A percentile compares a stretch with the other conserved stretches of the same genome.
Evolutionary conservation across 2,888 invertebrate species (phyloP).

Genomic region (Coecobrya sp.): DNA sequence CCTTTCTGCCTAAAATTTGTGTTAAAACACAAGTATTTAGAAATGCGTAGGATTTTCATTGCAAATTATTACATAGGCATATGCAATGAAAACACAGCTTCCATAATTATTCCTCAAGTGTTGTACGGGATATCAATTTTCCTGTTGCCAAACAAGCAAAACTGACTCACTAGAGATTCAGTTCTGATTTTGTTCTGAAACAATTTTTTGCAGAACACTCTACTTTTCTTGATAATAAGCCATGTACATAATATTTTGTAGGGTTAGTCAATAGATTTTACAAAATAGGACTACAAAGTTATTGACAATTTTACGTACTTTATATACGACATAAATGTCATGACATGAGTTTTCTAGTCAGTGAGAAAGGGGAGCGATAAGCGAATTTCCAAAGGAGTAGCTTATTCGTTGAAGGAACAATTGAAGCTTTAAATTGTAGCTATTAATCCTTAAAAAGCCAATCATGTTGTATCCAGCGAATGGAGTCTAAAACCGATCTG

Average conservation of each 20-base stretch:
- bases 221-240: not conserved
- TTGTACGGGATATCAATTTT: no score
- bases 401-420: conserved; percentile 57
- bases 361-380: conserved; percentile 68
- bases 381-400: conserved; percentile 71
- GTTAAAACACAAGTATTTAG: no score
- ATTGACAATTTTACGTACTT: not conserved
- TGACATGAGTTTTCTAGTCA: conserved; percentile 82
- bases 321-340: conserved; percentile 27
- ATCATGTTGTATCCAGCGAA: not conserved
- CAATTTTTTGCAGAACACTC: not conserved
- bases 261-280: not conserved
- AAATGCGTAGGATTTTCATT: no score
- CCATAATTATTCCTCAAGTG: no score
- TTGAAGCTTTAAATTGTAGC: conserved; percentile 72
- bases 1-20: no score
- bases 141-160: no score
- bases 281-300: not conserved
- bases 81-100: no score
- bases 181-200: not conserved
- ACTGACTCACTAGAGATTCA: no score
- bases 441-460: not conserved
- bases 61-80: no score
- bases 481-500: not conserved
- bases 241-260: not conserved